Conservation (phyloP, 2,113 vertebrate species). For the Lathamus discolor region DNA sequence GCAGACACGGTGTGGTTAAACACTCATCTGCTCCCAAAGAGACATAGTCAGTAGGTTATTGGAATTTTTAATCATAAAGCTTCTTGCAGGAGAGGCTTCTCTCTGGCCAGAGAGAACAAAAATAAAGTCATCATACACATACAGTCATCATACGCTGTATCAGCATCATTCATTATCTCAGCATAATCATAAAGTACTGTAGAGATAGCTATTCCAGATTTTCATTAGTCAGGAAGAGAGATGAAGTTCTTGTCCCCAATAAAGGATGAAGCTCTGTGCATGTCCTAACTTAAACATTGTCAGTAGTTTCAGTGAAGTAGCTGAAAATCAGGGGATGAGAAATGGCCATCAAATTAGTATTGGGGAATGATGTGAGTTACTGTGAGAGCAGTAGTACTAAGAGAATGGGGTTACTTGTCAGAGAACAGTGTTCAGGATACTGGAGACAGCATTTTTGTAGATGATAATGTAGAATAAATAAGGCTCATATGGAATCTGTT, state of each 20-base stretch:
- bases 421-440: neutral
- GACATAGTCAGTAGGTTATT: neutral
- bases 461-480: neutral
- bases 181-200: neutral
- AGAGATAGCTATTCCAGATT: neutral
- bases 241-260: neutral
- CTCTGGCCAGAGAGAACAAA: neutral
- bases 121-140: neutral
- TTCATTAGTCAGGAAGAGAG: neutral
- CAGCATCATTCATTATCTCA: neutral
- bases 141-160: neutral
- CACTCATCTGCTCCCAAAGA: neutral
- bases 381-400: neutral
- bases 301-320: neutral
- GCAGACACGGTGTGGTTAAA: neutral
- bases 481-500: neutral
- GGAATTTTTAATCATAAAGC: neutral
- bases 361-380: neutral
- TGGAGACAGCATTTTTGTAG: neutral
- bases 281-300: neutral
- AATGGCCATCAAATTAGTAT: neutral
- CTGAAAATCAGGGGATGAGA: neutral
- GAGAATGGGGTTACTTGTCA: neutral
- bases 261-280: neutral
- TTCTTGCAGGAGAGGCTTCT: neutral